These are phyloP conservation scores for Sylvicapra grimmia DNA, from an alignment of 2,113 vertebrate genomes.

Conservation along the genomic window DNA sequence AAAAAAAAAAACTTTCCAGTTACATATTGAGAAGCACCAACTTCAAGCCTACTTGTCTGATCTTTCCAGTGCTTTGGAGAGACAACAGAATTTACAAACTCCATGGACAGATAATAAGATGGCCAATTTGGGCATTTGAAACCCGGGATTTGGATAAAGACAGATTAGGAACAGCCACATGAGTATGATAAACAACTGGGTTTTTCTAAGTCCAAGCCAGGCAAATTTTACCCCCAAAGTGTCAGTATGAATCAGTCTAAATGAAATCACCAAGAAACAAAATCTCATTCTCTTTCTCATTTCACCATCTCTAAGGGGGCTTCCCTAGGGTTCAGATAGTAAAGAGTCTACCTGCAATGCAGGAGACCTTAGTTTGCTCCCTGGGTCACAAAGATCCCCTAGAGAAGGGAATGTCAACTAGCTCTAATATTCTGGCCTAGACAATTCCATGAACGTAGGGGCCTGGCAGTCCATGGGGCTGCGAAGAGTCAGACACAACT, in stretches of 20 bases:
- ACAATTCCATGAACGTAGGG: not conserved
- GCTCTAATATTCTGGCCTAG: not conserved
- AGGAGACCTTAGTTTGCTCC: not conserved
- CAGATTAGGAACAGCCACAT: not conserved
- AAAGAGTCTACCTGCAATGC: rapidly evolving
- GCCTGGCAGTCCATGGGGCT: not conserved
- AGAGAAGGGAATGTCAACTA: not conserved
- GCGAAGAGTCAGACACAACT: not conserved
- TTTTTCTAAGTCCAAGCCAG: not conserved
- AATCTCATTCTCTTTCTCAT: not conserved
- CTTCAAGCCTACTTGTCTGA: not conserved
- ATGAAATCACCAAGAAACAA: not conserved
- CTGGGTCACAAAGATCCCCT: not conserved
- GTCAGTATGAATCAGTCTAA: not conserved
- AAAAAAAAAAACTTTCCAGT: not conserved
- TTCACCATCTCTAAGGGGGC: not conserved
- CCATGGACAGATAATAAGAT: not conserved
- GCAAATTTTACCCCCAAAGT: not conserved
- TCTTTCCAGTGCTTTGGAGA: not conserved
- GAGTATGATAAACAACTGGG: not conserved
- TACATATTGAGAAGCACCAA: not conserved
- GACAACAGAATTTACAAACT: not conserved
- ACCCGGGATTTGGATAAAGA: not conserved
- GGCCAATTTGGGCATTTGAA: not conserved
- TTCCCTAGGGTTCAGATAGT: not conserved